Base-by-base conservation (phyloP, 1,140 invertebrate genomes). In the Sitodiplosis mosellana region DNA sequence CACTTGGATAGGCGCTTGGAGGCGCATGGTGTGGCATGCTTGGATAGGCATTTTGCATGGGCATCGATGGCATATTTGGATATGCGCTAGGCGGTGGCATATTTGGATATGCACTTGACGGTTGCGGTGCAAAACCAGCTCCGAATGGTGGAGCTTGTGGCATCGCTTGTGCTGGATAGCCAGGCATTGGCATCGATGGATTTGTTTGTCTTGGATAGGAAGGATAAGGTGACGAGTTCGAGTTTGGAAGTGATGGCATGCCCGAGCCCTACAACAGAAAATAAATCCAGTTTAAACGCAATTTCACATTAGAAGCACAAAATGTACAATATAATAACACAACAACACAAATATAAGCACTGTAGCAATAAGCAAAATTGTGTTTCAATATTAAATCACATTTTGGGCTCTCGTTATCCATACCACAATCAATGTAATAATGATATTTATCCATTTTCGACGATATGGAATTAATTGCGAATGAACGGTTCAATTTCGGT, bases 211-310 rank as follows among this genome's bases (percentile, higher is more conserved):
- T 18, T 40, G 14, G 37, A 40, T 40, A 19, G 27, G 45, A 48
- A 37, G 44, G 52, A 19, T 50, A 46, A 48, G 34, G 50, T 54
- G 40, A 52, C 49, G 49, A 4, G n/a, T 46, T 46, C 27, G 27
- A 27, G 53, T 52, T 49, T 46, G 55, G 37, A 33, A 47, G 46
- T 33, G 58, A 49, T 56, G 58, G 56, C 57, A 58, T 58, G 54
- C 60, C 59, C 48, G 61, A 53, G 54, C 61, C 59, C 61, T 63
- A 63, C 50, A 61, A 63, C 52, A 37, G 22, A 42, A 17, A n/a
- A 17, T 5, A 7, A 38, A n/a, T 27, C 27, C 27, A 27, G 27
- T 27, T 27, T 27, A 27, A 27, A 27, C 27, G 27, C 27, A 27
- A n/a, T 27, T 27, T 27, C 27, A 27, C 27, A 27, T 5, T 27